Evolutionary conservation across 2,888 invertebrate genomes (phyloP).

Genomic region (Mythimna impura): DNA sequence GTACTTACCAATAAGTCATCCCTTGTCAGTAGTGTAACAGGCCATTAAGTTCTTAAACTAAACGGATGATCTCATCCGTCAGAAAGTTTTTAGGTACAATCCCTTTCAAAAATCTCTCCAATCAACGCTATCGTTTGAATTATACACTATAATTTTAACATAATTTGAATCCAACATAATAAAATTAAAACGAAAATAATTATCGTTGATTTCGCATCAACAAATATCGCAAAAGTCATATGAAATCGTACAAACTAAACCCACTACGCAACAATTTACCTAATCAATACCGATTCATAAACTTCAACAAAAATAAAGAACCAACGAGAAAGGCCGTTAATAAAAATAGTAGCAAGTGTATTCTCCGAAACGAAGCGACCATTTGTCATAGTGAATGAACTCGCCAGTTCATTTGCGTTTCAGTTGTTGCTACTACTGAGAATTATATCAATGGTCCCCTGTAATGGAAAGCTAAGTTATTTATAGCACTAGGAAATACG

Average conservation of each 20-base stretch:
- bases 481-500: slow-evolving; percentile 23
- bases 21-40: too few relatives aligned
- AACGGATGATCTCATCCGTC: too few relatives aligned
- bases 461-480: slow-evolving; percentile 33
- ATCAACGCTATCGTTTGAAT: too few relatives aligned
- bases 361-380: slow-evolving; percentile 19
- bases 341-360: slow-evolving; percentile 36
- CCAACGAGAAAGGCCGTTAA: not conserved
- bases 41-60: too few relatives aligned
- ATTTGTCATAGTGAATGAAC: slow-evolving; percentile 53
- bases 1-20: too few relatives aligned
- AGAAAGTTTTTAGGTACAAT: too few relatives aligned
- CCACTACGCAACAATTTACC: not conserved
- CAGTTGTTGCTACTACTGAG: slow-evolving; percentile 33
- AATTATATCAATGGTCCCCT: slow-evolving; percentile 36
- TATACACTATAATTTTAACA: too few relatives aligned
- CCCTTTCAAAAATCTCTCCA: too few relatives aligned
- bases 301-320: not conserved
- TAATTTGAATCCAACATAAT: too few relatives aligned
- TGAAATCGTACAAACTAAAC: not conserved
- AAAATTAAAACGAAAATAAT: too few relatives aligned
- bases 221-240: too few relatives aligned
- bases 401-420: slow-evolving; percentile 36
- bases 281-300: not conserved
- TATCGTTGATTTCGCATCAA: too few relatives aligned